Evolutionary conservation across 1,140 invertebrate species (phyloP), one percentile per base, ranked within the genome.

Genomic region (Bicyclus anynana): DNA sequence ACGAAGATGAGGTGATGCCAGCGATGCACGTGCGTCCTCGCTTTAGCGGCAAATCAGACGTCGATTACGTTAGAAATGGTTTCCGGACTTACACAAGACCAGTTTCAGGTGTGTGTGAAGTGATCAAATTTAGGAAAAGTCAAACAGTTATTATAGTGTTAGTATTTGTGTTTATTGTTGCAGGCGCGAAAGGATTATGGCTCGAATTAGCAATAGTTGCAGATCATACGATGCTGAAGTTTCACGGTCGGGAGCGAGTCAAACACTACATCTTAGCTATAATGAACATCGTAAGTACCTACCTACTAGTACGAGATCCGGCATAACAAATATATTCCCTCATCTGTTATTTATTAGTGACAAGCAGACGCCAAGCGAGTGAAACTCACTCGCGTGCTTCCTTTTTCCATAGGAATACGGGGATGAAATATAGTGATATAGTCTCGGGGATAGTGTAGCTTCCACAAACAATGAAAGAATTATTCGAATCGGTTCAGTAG

Each of bases 271-370:
- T 95, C 60, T 85, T 95, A 53, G 92, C 93, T 2, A 89, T 95
- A 50, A 91, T 95, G 87, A 95, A 95, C 72, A 95, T 95, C 60
- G 94, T 94, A 90, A 93, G 83, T 86, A 87, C 53, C n/a, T n/a
- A n/a, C n/a, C n/a, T n/a, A n/a, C n/a, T n/a, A n/a, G n/a, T n/a
- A 53, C 38, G 59, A 53, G 54, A 62, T 60, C 54, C 59, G 53
- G 65, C 62, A 47, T n/a, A n/a, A n/a, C 48, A 52, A 48, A 54
- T 52, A 49, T 64, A 65, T n/a, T n/a, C n/a, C n/a, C n/a, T n/a
- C n/a, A n/a, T n/a, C n/a, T n/a, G n/a, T n/a, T n/a, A n/a, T n/a
- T 68, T 59, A 72, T 71, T 59, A 60, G 63, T 69, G 68, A 56
- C 53, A 63, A 74, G 69, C 70, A 61, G 62, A 67, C 62, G 56